Conservation (phyloP, 2,888 invertebrate genomes). For the Ichneumoninae sp. region DNA sequence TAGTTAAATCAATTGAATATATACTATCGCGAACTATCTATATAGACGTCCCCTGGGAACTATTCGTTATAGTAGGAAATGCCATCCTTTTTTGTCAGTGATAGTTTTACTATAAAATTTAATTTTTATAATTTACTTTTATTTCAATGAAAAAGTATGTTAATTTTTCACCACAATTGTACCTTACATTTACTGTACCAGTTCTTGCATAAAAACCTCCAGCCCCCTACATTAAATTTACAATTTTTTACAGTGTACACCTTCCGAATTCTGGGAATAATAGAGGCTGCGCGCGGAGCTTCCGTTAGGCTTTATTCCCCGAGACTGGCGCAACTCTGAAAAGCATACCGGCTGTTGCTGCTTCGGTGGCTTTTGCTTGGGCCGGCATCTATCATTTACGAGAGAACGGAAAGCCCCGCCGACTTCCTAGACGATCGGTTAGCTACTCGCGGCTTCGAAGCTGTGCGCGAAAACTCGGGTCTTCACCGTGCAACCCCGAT, state of each 20-base stretch:
- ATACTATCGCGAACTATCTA: too few relatives aligned
- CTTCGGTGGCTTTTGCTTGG: slow-evolving; percentile 11
- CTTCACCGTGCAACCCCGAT: slow-evolving; percentile 12
- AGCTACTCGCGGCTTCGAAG: neutral
- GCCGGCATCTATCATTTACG: slow-evolving; percentile 53
- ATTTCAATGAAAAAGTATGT: too few relatives aligned
- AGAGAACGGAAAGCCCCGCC: slow-evolving; percentile 36
- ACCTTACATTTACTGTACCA: too few relatives aligned
- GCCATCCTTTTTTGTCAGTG: too few relatives aligned
- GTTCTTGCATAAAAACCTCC: too few relatives aligned
- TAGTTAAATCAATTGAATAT: too few relatives aligned
- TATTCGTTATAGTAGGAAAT: too few relatives aligned
- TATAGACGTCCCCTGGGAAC: too few relatives aligned
- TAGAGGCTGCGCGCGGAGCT: slow-evolving; percentile 41
- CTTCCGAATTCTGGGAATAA: slow-evolving; percentile 44
- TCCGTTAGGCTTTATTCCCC: slow-evolving; percentile 52
- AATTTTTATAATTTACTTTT: too few relatives aligned
- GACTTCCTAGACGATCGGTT: slow-evolving; percentile 31
- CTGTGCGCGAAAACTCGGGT: slow-evolving; percentile 1
- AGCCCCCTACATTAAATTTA: too few relatives aligned
- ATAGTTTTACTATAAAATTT: too few relatives aligned
- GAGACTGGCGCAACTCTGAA: slow-evolving; percentile 15
- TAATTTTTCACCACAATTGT: too few relatives aligned
- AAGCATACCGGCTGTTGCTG: slow-evolving; percentile 22
- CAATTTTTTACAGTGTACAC: neutral